These are phyloP conservation scores for Progne subis DNA, from an alignment of 2,113 vertebrate species.

Conservation along the genomic window DNA sequence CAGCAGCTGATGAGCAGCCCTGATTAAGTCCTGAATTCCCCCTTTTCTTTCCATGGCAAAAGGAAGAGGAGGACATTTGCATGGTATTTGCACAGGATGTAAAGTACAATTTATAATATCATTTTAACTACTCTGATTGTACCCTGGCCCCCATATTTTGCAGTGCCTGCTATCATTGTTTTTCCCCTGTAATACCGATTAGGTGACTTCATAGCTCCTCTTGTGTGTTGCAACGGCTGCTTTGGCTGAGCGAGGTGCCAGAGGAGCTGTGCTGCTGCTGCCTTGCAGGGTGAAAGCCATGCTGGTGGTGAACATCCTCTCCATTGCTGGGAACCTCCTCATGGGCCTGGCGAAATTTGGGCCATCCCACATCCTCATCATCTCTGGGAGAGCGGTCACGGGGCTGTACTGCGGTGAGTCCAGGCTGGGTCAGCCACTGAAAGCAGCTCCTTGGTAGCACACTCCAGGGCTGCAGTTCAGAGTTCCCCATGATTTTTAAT, in stretches of 20 bases:
- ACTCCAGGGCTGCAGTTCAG: not conserved
- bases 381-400: conserved; percentile 86
- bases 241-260: not conserved
- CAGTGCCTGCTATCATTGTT: not conserved
- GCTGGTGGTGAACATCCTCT: conserved; percentile 85
- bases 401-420: conserved; percentile 92
- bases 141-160: not conserved
- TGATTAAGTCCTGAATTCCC: not conserved
- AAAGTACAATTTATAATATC: not conserved
- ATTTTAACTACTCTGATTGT: not conserved
- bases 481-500: not conserved
- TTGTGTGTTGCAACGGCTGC: not conserved
- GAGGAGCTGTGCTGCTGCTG: conserved; percentile 16
- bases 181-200: not conserved
- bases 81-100: not conserved
- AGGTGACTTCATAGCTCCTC: not conserved
- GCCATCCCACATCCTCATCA: conserved; percentile 88
- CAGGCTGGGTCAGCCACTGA: not conserved
- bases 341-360: conserved; percentile 88
- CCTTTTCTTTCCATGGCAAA: not conserved
- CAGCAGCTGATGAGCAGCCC: not conserved
- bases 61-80: not conserved
- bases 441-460: not conserved
- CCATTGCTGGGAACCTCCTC: conserved; percentile 86
- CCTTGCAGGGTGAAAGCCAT: conserved; percentile 89